Conservation (phyloP, 2,113 vertebrate species). For the Gambusia holbrooki region DNA sequence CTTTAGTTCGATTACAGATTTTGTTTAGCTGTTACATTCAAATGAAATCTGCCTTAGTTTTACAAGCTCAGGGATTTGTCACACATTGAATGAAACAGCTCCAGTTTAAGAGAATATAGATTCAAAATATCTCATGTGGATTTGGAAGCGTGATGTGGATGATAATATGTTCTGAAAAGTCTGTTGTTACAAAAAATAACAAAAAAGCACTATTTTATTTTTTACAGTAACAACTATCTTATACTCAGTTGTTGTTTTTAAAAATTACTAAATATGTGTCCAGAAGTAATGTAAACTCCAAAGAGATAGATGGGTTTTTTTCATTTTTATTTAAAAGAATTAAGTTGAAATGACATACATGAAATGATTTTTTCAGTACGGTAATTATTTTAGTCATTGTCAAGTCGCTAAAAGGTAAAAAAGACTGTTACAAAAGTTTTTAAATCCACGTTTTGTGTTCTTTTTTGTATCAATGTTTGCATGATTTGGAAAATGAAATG, state of each 20-base stretch:
- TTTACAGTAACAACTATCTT: neutral
- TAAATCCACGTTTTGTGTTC: no score
- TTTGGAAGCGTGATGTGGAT: neutral
- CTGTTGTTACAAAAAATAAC: neutral
- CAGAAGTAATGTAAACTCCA: no score
- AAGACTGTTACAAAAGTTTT: neutral
- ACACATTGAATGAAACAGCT: no score
- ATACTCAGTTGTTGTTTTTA: no score
- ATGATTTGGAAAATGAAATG: neutral
- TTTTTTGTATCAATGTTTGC: neutral
- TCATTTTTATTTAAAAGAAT: neutral
- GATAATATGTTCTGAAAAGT: neutral
- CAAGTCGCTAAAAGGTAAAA: neutral
- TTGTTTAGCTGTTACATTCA: no score
- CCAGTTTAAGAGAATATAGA: neutral
- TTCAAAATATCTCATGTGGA: neutral
- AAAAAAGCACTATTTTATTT: no score
- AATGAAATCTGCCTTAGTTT: no score
- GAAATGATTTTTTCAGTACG: neutral
- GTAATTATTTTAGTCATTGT: neutral
- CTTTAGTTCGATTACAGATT: no score
- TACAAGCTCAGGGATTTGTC: no score
- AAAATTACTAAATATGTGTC: no score
- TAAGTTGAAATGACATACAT: neutral
- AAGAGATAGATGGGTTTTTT: no score